Conservation (phyloP, 1,140 invertebrate genomes). For the Papilio polytes region DNA sequence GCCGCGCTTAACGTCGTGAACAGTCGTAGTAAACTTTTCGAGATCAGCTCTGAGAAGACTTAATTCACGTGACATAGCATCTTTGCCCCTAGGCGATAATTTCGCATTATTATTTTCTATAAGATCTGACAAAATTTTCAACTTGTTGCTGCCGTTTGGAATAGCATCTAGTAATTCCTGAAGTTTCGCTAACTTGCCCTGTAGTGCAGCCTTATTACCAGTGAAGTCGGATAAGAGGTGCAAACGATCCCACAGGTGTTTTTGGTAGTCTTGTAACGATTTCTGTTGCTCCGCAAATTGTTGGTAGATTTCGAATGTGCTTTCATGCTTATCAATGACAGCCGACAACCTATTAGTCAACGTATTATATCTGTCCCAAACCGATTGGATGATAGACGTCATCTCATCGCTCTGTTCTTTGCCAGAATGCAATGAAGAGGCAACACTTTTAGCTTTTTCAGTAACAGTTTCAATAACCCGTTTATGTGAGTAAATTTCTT, state of each 20-base stretch:
- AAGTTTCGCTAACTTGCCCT: slow-evolving; percentile 89
- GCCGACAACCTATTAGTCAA: slow-evolving; percentile 82
- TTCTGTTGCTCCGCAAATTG: slow-evolving; percentile 94
- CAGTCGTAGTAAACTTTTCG: slow-evolving; percentile 91
- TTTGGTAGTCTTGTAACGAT: slow-evolving; percentile 93
- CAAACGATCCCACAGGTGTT: slow-evolving; percentile 93
- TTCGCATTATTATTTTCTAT: slow-evolving; percentile 87
- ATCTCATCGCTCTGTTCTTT: slow-evolving; percentile 87
- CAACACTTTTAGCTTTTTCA: slow-evolving; percentile 91
- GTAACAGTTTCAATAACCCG: slow-evolving; percentile 94
- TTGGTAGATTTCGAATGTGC: slow-evolving; percentile 90
- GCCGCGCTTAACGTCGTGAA: slow-evolving; percentile 90
- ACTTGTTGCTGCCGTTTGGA: slow-evolving; percentile 88
- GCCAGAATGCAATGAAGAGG: slow-evolving; percentile 84
- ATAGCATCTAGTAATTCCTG: slow-evolving; percentile 91
- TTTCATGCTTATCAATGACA: slow-evolving; percentile 87
- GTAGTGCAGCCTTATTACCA: slow-evolving; percentile 91
- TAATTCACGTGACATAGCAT: slow-evolving; percentile 92
- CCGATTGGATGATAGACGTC: slow-evolving; percentile 87
- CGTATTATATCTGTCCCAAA: slow-evolving; percentile 91
- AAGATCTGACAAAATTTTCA: slow-evolving; percentile 88
- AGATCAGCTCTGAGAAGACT: slow-evolving; percentile 90
- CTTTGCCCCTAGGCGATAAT: slow-evolving; percentile 90
- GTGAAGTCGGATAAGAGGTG: slow-evolving; percentile 91
- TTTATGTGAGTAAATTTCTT: slow-evolving; percentile 96